phyloP scores from a whole-genome alignment of 2,797 vertebrate species.

The Tamandua tetradactyla region DNA sequence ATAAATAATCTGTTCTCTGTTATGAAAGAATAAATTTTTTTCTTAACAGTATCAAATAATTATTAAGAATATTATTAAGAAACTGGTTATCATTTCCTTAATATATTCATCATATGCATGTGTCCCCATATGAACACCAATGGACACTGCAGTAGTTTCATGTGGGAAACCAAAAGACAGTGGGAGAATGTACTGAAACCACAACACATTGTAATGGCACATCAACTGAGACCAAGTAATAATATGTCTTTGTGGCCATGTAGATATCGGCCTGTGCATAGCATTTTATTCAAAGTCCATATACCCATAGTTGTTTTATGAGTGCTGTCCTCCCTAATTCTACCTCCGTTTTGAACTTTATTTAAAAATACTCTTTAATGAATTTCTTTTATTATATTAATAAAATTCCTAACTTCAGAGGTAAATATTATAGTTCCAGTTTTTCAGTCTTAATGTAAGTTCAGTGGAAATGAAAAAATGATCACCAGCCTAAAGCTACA shows the following conservation, averaged over 20 bases:
- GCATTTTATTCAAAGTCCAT: neutral
- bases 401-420: neutral
- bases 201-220: neutral
- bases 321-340: neutral
- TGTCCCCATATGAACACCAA: neutral
- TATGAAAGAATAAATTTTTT: slow-evolving; percentile 54
- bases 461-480: neutral
- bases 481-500: neutral
- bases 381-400: slow-evolving; percentile 17
- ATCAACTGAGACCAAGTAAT: too few species aligned
- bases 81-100: slow-evolving; percentile 21
- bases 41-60: slow-evolving; percentile 44
- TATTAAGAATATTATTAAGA: slow-evolving; percentile 53
- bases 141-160: slow-evolving; percentile 24
- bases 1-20: slow-evolving; percentile 62
- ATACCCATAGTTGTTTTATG: neutral
- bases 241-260: neutral
- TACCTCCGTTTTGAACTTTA: slow-evolving; percentile 37
- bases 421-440: neutral
- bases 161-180: neutral
- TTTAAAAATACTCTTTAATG: neutral
- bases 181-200: neutral
- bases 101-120: neutral
- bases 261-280: neutral
- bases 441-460: neutral